phyloP scores from a whole-genome alignment of 2,888 invertebrate species.

The Aphodius granarius region DNA sequence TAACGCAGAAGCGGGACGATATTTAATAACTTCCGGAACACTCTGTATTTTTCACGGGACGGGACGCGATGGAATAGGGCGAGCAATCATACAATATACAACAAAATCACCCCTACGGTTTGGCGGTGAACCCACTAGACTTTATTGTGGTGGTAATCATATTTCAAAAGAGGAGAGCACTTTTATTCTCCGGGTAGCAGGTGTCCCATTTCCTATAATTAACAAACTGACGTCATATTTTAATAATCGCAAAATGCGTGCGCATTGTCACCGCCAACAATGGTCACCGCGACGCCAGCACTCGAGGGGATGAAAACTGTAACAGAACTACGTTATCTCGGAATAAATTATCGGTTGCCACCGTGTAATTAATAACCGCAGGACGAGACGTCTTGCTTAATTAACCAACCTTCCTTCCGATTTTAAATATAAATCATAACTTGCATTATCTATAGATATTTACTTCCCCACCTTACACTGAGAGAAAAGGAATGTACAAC shows the following conservation, averaged over 20 bases:
- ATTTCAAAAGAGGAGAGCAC: neutral
- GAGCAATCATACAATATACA: neutral
- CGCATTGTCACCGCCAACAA: neutral
- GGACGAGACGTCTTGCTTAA: conserved; percentile 18
- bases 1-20: neutral
- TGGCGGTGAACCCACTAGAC: neutral
- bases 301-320: neutral
- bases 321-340: neutral
- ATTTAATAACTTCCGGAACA: neutral
- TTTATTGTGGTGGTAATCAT: neutral
- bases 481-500: too few species aligned
- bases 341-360: neutral
- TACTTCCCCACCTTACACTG: neutral
- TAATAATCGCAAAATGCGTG: conserved; percentile 49
- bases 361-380: conserved; percentile 19
- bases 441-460: neutral
- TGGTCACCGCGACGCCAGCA: neutral
- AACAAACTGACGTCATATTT: conserved; percentile 44
- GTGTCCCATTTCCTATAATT: conserved; percentile 42
- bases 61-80: neutral
- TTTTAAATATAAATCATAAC: conserved; percentile 20
- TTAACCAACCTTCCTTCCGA: conserved; percentile 6
- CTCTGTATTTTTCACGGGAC: neutral
- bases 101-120: neutral
- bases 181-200: conserved; percentile 36